A percentile compares a stretch with the other conserved stretches of the same genome.
phyloP scores from a whole-genome alignment of 1,140 invertebrate genomes.

The Camponotus pennsylvanicus region DNA sequence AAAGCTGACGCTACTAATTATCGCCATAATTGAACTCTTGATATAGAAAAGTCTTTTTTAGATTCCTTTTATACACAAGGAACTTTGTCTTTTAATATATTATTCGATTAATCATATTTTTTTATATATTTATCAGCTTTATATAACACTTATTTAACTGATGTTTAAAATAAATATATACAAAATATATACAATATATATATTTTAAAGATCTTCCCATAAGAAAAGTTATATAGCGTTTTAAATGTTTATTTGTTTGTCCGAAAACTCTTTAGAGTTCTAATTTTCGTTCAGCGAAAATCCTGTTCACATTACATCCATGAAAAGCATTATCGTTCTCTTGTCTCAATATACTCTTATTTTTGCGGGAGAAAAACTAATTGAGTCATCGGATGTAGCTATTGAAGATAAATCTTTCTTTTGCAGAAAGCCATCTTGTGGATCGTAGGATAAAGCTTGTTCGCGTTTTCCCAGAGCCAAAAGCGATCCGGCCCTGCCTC shows the following conservation, averaged over 20 bases:
- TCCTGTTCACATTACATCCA: not conserved
- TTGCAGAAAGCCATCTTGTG: slow-evolving; percentile 12
- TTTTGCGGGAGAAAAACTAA: slow-evolving; percentile 18
- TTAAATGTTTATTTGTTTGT: slow-evolving; percentile 7
- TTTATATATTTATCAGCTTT: not conserved
- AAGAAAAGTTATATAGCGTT: not conserved
- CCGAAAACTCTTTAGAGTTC: not conserved
- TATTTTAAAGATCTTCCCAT: not conserved
- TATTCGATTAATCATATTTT: not conserved
- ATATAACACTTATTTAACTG: not conserved
- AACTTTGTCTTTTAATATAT: not conserved
- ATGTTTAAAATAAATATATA: not conserved
- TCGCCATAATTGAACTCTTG: not conserved
- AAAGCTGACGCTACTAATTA: slow-evolving; percentile 17
- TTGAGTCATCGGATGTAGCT: slow-evolving; percentile 24
- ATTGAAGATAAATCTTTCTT: slow-evolving; percentile 37
- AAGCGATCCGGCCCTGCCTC: not conserved
- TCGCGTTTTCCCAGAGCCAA: not conserved
- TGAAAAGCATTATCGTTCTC: not conserved
- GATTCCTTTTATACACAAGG: not conserved
- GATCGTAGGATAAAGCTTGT: not conserved
- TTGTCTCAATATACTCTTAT: not conserved
- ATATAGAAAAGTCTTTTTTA: not conserved
- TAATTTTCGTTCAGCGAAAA: not conserved
- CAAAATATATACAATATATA: not conserved